Conservation (phyloP, 2,113 vertebrate genomes). For the Microcebus jonahi region DNA sequence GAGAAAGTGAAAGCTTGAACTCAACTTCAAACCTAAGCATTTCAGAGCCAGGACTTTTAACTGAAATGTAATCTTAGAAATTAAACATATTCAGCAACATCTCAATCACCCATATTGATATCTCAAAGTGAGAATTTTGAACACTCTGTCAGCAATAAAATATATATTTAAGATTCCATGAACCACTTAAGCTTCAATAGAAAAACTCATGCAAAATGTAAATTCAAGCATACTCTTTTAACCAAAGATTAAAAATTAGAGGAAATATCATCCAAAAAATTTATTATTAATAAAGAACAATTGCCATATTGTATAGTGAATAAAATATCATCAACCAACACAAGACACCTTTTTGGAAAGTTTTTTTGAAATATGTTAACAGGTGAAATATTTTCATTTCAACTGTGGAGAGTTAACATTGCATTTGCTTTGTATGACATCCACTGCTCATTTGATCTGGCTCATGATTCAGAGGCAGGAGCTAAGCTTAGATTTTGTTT, state of each 20-base stretch:
- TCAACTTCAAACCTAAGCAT: not conserved
- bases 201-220: slow-evolving; percentile 41
- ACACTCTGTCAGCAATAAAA: not conserved
- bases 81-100: not conserved
- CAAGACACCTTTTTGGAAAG: slow-evolving; percentile 24
- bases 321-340: not conserved
- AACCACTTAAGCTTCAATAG: not conserved
- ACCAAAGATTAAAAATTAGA: not conserved
- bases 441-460: slow-evolving; percentile 21
- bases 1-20: not conserved
- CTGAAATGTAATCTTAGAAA: not conserved
- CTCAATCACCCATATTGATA: not conserved
- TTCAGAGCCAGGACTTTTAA: not conserved
- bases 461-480: slow-evolving; percentile 18
- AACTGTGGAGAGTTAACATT: not conserved
- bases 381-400: slow-evolving; percentile 61
- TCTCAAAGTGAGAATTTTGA: not conserved
- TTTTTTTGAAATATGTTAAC: slow-evolving; percentile 32
- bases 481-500: slow-evolving; percentile 29
- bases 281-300: not conserved
- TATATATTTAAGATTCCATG: not conserved
- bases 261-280: slow-evolving; percentile 35
- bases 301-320: slow-evolving; percentile 1
- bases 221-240: slow-evolving; percentile 23
- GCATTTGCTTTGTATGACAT: slow-evolving; percentile 21